Percentiles rank a stretch among this genome's conserved stretches.
Conservation (phyloP, 2,888 invertebrate genomes). For the Hesperia comma region DNA sequence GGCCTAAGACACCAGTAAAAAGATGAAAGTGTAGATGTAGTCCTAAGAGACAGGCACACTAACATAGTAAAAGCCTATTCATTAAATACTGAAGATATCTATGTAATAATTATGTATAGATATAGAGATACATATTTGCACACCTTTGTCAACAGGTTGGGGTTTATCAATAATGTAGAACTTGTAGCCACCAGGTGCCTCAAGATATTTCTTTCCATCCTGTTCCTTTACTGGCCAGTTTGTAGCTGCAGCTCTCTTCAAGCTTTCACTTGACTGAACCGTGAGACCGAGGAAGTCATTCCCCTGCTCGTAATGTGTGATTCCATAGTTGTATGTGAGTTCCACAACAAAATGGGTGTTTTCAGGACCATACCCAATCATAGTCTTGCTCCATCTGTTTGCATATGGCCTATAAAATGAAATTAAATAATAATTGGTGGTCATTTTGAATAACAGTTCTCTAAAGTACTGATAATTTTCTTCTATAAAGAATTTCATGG, state of each 20-base stretch:
- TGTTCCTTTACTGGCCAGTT: conserved; percentile 90
- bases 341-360: conserved; percentile 97
- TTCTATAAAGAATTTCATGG: too few relatives aligned
- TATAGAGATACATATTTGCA: conserved; percentile 34
- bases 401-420: conserved; percentile 92
- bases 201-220: conserved; percentile 85
- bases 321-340: conserved; percentile 98
- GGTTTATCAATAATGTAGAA: conserved; percentile 91
- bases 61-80: too few relatives aligned
- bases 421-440: too few relatives aligned
- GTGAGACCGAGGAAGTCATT: conserved; percentile 96
- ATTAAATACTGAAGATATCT: too few relatives aligned
- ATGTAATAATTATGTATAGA: too few relatives aligned
- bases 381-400: conserved; percentile 99
- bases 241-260: conserved; percentile 88
- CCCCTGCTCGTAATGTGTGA: conserved; percentile 93
- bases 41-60: too few relatives aligned
- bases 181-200: conserved; percentile 96
- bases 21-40: too few relatives aligned
- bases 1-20: too few relatives aligned
- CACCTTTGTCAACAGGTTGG: conserved; percentile 87
- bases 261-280: conserved; percentile 89
- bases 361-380: conserved; percentile 99
- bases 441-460: too few relatives aligned
- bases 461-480: too few relatives aligned